Conservation (phyloP, 2,113 vertebrate species). For the Ptyas mucosa region DNA sequence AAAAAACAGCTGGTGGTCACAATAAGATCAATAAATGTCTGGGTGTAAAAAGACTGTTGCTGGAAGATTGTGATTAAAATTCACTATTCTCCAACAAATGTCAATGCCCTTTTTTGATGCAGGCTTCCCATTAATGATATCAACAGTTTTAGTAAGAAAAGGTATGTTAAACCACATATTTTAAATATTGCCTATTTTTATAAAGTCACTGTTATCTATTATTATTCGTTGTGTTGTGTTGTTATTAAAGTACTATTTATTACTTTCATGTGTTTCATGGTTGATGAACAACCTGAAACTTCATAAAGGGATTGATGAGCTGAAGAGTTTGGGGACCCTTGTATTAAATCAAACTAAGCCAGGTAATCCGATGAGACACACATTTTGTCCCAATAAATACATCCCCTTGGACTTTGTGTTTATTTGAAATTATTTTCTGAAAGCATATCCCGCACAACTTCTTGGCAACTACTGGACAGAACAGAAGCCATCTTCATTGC, state of each 20-base stretch:
- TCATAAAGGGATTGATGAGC: neutral
- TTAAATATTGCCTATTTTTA: neutral
- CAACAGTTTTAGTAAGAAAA: neutral
- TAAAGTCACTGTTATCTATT: neutral
- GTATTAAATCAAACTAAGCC: neutral
- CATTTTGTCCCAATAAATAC: neutral
- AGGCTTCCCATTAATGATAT: neutral
- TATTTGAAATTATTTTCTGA: neutral
- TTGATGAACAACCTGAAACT: neutral
- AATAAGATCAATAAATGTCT: neutral
- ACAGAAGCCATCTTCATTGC: slow-evolving; percentile 6
- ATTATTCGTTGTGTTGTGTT: neutral
- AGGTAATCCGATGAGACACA: neutral
- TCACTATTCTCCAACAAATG: neutral
- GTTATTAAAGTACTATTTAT: neutral
- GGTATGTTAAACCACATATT: neutral
- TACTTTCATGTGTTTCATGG: neutral
- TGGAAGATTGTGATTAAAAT: neutral
- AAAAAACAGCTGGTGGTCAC: neutral
- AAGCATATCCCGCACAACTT: neutral
- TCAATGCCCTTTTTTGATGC: neutral
- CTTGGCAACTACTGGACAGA: neutral
- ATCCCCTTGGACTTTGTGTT: neutral
- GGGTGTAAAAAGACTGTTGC: neutral
- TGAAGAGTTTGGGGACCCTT: neutral